phyloP scores from a whole-genome alignment of 2,113 vertebrate species.

The Grammomys dolichurus region DNA sequence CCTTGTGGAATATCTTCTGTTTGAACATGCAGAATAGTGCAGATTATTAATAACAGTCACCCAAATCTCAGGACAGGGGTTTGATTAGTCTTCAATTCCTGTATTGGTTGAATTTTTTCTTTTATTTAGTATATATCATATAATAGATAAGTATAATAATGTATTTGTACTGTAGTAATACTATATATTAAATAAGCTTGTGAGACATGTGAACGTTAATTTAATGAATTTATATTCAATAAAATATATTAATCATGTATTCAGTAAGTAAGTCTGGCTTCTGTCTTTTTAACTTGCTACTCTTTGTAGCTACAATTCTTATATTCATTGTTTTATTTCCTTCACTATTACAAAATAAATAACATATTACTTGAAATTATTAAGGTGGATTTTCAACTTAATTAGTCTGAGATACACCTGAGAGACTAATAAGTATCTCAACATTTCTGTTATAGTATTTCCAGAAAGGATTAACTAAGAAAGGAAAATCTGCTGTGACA shows the following conservation, averaged over 20 bases:
- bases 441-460: neutral
- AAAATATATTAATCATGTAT: neutral
- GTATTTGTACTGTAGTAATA: too few relatives aligned
- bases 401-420: neutral
- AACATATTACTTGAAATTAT: neutral
- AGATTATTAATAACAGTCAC: neutral
- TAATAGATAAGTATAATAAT: too few relatives aligned
- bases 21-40: neutral
- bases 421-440: too few relatives aligned
- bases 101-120: neutral
- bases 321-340: neutral
- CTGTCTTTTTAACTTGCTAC: neutral
- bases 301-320: neutral
- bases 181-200: neutral
- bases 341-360: conserved; percentile 50
- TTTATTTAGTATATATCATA: neutral
- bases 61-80: neutral
- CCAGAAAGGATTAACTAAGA: neutral
- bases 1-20: neutral
- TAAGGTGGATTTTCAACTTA: neutral
- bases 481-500: neutral
- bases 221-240: neutral
- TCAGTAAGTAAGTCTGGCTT: neutral
- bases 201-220: neutral
- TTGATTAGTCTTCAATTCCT: neutral